These are phyloP conservation scores for Sebastes oblongus DNA, from an alignment of 2,797 vertebrate species.

Conservation along the genomic window DNA sequence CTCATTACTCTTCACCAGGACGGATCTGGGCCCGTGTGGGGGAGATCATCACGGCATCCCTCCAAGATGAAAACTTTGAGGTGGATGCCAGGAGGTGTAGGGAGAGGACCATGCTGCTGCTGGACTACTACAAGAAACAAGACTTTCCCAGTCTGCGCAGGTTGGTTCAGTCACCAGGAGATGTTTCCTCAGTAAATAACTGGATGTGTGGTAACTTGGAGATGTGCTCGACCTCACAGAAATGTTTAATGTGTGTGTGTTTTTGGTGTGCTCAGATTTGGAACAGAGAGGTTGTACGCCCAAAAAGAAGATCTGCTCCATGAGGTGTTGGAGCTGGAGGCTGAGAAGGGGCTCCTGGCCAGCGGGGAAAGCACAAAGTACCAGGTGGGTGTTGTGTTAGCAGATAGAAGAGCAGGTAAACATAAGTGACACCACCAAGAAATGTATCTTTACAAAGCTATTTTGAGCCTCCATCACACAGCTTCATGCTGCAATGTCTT, in stretches of 20 bases:
- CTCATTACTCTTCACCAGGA: conserved; percentile 33
- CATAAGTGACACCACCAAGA: background rate
- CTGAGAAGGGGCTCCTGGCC: conserved; percentile 77
- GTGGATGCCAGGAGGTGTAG: conserved; percentile 84
- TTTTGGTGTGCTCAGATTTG: conserved; percentile 72
- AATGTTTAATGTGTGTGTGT: background rate
- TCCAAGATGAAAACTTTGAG: conserved; percentile 84
- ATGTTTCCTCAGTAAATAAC: background rate
- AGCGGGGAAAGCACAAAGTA: conserved; percentile 74
- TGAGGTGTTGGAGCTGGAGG: conserved; percentile 84
- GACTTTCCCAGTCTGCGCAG: conserved; percentile 84
- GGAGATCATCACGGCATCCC: conserved; percentile 80
- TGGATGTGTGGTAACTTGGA: background rate
- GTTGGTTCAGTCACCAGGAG: conserved; percentile 35
- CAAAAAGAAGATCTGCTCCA: conserved; percentile 85
- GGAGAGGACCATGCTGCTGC: conserved; percentile 84
- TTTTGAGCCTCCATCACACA: background rate
- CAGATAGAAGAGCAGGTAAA: background rate
- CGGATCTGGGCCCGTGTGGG: conserved; percentile 83
- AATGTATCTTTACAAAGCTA: background rate
- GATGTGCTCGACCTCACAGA: background rate
- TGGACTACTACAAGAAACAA: conserved; percentile 87
- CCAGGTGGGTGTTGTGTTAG: conserved; percentile 49
- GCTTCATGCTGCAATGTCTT: background rate
- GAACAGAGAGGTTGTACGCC: conserved; percentile 83